Evolutionary conservation across 2,113 vertebrate genomes (phyloP), one percentile per base, ranked within the genome.

Genomic region (Anolis sagrei): DNA sequence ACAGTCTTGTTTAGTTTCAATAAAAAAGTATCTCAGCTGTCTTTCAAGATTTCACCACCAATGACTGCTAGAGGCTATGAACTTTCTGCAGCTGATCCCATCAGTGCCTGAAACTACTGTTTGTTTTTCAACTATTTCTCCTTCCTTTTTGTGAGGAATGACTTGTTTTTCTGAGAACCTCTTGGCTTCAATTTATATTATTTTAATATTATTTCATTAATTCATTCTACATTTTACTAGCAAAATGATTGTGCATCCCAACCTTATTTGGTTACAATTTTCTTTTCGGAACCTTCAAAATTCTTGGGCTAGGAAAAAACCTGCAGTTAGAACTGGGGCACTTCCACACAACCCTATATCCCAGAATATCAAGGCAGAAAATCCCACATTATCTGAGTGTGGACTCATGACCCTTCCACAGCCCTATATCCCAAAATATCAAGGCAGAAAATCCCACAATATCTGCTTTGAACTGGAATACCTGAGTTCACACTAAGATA

Each of bases 21-120:
- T 44, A 44, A 39, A 19, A 54, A n/a, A n/a, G n/a, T n/a, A 70
- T 51, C 48, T 70, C 69, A 73, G 69, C 69, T 82, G 81, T 73
- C 51, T 82, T 73, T 51, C 49, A 82, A 61, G 49, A 58, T 61
- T 82, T 73, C 32, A 54, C 19, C 32, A 73, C 13, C 51, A 51
- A 39, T 29, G 21, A 34, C 70, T 51, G 79, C 44, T 70, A 14
- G 29, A 19, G 7, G 44, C 19, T 69, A 9, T 81, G 48, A 58
- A 51, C 36, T 82, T 73, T 61, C 51, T 73, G 3, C 69, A 82
- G 69, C 69, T 73, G 81, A 82, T 82, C 23, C 81, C 25, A 39
- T 61, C 14, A 16, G 49, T 61, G 34, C 69, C 32, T 82, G 23
- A 39, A 69, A 32, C 32, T 25, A 48, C 27, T 7, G n/a, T 66